A percentile compares a stretch with the other conserved stretches of the same genome.
Evolutionary conservation across 2,797 vertebrate species (phyloP).

Genomic region (Eidolon dupreanum): DNA sequence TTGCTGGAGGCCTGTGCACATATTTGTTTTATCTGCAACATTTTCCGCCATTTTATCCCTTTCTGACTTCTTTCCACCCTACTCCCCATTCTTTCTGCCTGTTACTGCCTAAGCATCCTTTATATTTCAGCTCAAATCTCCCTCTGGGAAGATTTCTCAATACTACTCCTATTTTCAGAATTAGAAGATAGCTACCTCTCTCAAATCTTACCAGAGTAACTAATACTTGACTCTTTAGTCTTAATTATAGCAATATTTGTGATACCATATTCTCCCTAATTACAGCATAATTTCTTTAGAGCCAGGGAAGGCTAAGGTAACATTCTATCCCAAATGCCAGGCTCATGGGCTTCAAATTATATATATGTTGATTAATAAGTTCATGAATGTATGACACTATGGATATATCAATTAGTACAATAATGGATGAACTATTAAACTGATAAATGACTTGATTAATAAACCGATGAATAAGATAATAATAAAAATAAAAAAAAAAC

Average conservation of each 20-base stretch:
- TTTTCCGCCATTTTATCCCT: neutral
- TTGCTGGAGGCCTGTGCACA: neutral
- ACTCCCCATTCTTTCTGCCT: neutral
- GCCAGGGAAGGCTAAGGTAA: neutral
- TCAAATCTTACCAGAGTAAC: neutral
- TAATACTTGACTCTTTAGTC: neutral
- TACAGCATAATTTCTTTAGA: neutral
- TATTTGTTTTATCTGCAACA: neutral
- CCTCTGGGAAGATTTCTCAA: neutral
- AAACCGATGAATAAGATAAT: neutral
- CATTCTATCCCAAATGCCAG: neutral
- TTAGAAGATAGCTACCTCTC: neutral
- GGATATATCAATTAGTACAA: neutral
- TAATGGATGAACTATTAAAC: neutral
- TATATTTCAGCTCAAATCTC: neutral
- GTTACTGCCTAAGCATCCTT: neutral
- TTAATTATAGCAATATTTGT: neutral
- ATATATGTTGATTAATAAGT: neutral
- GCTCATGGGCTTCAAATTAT: neutral
- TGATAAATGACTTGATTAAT: neutral
- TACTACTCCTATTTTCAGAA: neutral
- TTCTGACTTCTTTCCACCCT: neutral
- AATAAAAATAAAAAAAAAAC: neutral
- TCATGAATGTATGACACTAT: neutral
- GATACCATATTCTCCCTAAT: neutral